Evolutionary conservation across 23 tunicate species (phyloP).

Genomic region (Trididemnum clinides): DNA sequence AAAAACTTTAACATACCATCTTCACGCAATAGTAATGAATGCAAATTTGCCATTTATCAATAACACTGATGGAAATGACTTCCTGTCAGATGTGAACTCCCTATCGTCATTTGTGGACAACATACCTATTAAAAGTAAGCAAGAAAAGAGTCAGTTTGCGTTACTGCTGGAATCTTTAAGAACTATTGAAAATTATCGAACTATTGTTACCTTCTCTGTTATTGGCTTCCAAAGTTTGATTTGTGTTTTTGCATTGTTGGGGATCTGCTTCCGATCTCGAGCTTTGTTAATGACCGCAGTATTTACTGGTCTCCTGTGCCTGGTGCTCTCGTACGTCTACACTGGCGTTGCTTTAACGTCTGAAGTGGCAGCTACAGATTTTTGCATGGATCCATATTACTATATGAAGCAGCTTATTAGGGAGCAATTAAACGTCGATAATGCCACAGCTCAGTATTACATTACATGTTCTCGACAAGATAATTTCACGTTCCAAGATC

Average conservation of each 20-base stretch:
- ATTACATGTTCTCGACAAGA: constrained; percentile 41
- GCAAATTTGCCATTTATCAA: neutral
- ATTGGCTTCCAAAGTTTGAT: constrained; percentile 64
- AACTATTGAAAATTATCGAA: constrained; percentile 41
- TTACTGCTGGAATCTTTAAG: neutral
- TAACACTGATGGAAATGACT: neutral
- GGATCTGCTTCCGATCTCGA: constrained; percentile 82
- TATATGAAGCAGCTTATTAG: constrained; percentile 47
- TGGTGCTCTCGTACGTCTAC: constrained; percentile 63
- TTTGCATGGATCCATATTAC: constrained; percentile 69
- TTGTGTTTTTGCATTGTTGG: constrained; percentile 68
- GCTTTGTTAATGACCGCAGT: constrained; percentile 53
- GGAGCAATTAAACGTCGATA: constrained; percentile 45
- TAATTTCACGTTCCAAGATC: neutral
- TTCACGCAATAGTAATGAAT: neutral
- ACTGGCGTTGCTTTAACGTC: constrained; percentile 54
- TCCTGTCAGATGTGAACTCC: neutral
- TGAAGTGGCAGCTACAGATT: constrained; percentile 70
- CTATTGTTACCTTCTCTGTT: constrained; percentile 60
- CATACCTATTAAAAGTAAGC: neutral
- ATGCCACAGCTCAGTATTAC: constrained; percentile 53
- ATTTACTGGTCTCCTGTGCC: constrained; percentile 69
- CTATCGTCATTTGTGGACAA: neutral
- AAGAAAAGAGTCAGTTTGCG: constrained; percentile 38
- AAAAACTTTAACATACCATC: neutral